Evolutionary conservation across 2,113 vertebrate species (phyloP).

Genomic region (Clarias magur): DNA sequence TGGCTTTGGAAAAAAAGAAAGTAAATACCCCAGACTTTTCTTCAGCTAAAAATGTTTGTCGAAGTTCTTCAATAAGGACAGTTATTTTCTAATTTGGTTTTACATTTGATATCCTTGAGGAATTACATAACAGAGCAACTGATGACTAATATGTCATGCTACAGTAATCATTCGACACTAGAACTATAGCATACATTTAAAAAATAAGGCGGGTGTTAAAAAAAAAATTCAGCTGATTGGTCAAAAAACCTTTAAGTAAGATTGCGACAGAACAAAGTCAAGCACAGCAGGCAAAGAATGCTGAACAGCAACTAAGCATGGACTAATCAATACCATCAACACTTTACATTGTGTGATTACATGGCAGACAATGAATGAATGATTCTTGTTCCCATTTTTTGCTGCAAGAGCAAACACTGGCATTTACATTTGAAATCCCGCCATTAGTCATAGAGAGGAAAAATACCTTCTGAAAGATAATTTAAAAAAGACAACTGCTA

Average conservation of each 20-base stretch:
- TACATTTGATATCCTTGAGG: background rate
- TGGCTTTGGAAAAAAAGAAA: background rate
- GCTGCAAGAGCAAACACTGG: background rate
- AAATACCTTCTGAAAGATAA: background rate
- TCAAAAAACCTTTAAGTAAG: background rate
- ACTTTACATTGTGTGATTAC: background rate
- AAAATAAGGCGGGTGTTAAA: background rate
- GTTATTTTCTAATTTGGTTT: background rate
- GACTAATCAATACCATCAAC: background rate
- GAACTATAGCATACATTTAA: background rate
- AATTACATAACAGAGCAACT: background rate
- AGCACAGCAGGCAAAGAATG: background rate
- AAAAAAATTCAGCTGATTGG: background rate
- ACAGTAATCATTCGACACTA: background rate
- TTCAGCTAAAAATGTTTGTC: background rate
- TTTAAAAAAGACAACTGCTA: background rate
- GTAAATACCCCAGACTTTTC: conserved; percentile 8
- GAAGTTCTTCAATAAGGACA: background rate
- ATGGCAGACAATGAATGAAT: background rate
- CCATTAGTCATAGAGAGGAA: background rate
- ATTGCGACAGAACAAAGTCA: background rate
- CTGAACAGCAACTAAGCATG: background rate
- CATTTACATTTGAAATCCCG: background rate
- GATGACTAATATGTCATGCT: background rate
- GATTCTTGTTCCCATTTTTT: background rate